A percentile compares a stretch with the other conserved stretches of the same genome.
Conservation (phyloP, 2,113 vertebrate species). For the Eidolon helvum region DNA sequence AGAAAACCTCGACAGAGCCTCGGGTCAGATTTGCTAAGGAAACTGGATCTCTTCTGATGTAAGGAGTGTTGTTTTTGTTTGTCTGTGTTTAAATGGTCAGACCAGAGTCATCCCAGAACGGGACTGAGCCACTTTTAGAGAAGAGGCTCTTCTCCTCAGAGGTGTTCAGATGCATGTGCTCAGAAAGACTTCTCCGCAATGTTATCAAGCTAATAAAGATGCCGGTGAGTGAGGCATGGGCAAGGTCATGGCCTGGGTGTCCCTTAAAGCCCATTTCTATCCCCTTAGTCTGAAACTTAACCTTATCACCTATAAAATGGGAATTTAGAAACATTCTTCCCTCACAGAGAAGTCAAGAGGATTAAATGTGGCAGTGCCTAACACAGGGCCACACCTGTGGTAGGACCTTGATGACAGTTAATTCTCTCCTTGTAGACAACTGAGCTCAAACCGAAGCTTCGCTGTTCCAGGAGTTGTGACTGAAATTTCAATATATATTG, state of each 20-base stretch:
- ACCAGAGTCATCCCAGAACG: neutral
- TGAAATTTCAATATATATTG: slow-evolving; percentile 37
- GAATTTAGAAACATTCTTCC: neutral
- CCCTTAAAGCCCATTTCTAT: neutral
- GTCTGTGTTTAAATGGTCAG: neutral
- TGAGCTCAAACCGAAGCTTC: neutral
- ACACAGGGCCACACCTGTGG: neutral
- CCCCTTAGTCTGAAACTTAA: neutral
- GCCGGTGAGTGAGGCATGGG: neutral
- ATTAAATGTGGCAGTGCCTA: neutral
- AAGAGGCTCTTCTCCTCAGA: neutral
- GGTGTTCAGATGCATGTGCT: neutral
- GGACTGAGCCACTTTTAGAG: neutral
- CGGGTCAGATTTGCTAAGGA: neutral
- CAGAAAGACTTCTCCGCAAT: neutral
- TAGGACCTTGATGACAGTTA: neutral
- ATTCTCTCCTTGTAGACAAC: neutral
- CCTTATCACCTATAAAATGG: neutral
- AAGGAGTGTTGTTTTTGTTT: neutral
- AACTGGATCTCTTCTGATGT: neutral
- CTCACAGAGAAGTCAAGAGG: neutral
- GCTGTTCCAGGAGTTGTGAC: neutral
- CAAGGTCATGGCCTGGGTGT: neutral
- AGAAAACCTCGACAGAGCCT: neutral
- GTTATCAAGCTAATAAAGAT: neutral